Evolutionary conservation across 2,113 vertebrate species (phyloP).

Genomic region (Proteles cristata): DNA sequence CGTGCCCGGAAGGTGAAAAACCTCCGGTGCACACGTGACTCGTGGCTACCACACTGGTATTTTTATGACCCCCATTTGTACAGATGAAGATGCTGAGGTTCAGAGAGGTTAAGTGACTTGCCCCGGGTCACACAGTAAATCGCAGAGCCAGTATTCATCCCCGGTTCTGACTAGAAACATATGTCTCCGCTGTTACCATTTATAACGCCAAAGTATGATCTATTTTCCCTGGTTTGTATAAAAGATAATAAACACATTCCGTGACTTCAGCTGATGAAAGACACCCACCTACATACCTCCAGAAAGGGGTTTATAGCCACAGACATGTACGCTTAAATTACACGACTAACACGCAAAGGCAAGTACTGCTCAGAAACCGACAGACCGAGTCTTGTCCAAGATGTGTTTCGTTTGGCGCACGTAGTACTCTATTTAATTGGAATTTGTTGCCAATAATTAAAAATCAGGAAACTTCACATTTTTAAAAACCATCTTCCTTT

Average conservation of each 20-base stretch:
- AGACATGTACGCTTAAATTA: no score
- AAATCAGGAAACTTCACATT: neutral
- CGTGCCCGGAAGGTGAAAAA: neutral
- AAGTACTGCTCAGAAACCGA: neutral
- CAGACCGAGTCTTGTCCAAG: neutral
- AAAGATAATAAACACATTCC: neutral
- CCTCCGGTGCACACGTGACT: neutral
- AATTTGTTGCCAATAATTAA: neutral
- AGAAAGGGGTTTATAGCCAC: neutral
- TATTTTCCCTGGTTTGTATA: accelerated
- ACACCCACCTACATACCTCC: neutral
- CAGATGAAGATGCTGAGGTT: neutral
- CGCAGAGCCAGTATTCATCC: neutral
- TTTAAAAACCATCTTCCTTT: neutral
- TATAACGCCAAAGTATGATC: no score
- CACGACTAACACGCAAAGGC: neutral
- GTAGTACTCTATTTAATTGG: neutral
- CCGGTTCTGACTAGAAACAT: neutral
- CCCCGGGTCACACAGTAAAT: neutral
- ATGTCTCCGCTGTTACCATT: accelerated
- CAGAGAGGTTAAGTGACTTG: neutral
- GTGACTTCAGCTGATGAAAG: neutral
- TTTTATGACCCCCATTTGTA: no score
- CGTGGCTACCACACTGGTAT: neutral
- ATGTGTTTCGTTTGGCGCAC: neutral